phyloP scores from a whole-genome alignment of 1,140 invertebrate species.

The Papilio glaucus region DNA sequence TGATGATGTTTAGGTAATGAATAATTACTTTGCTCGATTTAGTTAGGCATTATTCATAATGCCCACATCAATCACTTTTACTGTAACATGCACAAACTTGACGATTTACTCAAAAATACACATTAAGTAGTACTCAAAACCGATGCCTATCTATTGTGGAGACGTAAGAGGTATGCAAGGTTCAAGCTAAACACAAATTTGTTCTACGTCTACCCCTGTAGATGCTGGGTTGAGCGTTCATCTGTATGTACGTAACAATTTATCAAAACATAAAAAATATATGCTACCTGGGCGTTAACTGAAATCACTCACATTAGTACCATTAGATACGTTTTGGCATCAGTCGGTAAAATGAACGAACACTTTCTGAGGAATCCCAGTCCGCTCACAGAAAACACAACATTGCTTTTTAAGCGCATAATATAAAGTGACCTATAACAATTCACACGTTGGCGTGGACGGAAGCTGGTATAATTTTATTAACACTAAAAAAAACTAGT shows the following conservation, averaged over 20 bases:
- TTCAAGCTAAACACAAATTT: background rate
- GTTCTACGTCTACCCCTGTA: background rate
- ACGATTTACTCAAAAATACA: no score
- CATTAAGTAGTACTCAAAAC: background rate
- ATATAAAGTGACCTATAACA: slow-evolving; percentile 72
- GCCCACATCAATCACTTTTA: no score
- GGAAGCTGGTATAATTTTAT: slow-evolving; percentile 70
- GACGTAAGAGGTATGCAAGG: background rate
- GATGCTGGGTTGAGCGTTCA: background rate
- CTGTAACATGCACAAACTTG: no score
- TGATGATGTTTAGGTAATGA: no score
- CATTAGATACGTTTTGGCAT: slow-evolving; percentile 35
- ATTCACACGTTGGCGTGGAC: slow-evolving; percentile 72
- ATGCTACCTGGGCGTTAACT: slow-evolving; percentile 10
- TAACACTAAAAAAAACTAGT: slow-evolving; percentile 55
- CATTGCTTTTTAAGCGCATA: slow-evolving; percentile 73
- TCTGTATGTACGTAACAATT: background rate
- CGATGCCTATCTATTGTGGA: background rate
- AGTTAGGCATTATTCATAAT: no score
- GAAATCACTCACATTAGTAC: slow-evolving; percentile 20
- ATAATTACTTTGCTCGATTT: no score
- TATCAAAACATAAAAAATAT: background rate
- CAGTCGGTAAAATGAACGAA: slow-evolving; percentile 51
- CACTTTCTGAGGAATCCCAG: slow-evolving; percentile 49
- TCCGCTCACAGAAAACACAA: slow-evolving; percentile 63